Percentiles rank a stretch among this genome's conserved stretches.
phyloP scores from a whole-genome alignment of 2,888 invertebrate genomes.

The Syrista parreyssii region DNA sequence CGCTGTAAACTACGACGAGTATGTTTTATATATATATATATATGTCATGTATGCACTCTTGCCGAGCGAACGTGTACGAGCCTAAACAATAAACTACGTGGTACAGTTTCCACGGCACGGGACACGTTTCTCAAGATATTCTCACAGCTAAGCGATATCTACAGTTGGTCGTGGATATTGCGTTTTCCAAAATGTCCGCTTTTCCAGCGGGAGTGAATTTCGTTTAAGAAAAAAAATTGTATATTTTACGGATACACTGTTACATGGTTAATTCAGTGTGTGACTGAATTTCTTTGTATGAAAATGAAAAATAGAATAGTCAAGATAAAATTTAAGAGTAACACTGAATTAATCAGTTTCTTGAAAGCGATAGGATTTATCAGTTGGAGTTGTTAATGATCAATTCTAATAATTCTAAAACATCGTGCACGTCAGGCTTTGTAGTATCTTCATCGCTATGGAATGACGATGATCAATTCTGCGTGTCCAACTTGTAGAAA shows the following conservation, averaged over 20 bases:
- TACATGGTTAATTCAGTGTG: not conserved
- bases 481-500: not conserved
- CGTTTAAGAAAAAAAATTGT: not conserved
- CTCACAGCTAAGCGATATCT: not conserved
- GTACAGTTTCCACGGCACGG: slow-evolving; percentile 42
- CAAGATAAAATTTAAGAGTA: not conserved
- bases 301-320: not conserved
- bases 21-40: slow-evolving; percentile 8
- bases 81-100: slow-evolving; percentile 28
- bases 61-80: not conserved
- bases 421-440: not conserved
- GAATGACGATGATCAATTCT: not conserved
- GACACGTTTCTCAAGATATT: slow-evolving; percentile 32
- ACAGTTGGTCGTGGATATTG: not conserved
- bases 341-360: not conserved
- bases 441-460: not conserved
- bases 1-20: slow-evolving; percentile 23
- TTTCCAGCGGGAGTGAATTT: slow-evolving; percentile 9
- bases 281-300: not conserved
- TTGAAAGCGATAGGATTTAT: not conserved
- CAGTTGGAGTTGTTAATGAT: not conserved
- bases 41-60: not conserved
- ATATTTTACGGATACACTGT: not conserved
- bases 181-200: slow-evolving; percentile 17
- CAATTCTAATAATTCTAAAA: not conserved